These are phyloP conservation scores for Sebastes iracundus DNA, from an alignment of 2,797 vertebrate species.

Conservation along the genomic window DNA sequence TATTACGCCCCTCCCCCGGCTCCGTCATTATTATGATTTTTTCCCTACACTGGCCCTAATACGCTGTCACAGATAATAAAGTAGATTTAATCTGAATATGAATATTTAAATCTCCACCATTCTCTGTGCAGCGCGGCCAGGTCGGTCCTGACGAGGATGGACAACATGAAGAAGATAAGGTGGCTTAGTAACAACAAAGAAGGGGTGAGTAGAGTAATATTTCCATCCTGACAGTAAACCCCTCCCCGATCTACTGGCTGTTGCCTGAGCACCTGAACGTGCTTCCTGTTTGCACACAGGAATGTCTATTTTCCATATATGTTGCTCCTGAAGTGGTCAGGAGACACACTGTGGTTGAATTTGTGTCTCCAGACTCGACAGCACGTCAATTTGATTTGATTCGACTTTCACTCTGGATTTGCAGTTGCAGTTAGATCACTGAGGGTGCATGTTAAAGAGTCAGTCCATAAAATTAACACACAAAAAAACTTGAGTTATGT, in stretches of 20 bases:
- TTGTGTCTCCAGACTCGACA: neutral
- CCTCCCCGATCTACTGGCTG: too few relatives aligned
- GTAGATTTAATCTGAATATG: neutral
- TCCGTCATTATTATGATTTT: too few relatives aligned
- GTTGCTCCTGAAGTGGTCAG: neutral
- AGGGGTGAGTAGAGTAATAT: conserved; percentile 31
- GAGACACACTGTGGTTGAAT: neutral
- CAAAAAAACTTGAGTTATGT: too few relatives aligned
- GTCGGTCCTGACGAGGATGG: conserved; percentile 13
- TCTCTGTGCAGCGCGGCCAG: conserved; percentile 6
- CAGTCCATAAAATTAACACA: too few relatives aligned
- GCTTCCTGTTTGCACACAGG: neutral
- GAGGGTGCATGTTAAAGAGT: too few relatives aligned
- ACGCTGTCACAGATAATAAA: too few relatives aligned
- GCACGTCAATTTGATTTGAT: neutral
- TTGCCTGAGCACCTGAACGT: too few relatives aligned
- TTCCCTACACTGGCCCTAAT: too few relatives aligned
- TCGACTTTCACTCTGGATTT: neutral
- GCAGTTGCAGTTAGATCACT: too few relatives aligned
- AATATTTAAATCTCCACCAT: neutral
- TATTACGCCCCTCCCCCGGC: too few relatives aligned
- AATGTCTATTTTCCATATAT: too few relatives aligned
- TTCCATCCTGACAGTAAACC: too few relatives aligned
- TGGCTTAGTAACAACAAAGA: neutral
- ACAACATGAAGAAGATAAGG: conserved; percentile 37